Evolutionary conservation across 2,888 invertebrate species (phyloP).

Genomic region (Thalpophila matura): DNA sequence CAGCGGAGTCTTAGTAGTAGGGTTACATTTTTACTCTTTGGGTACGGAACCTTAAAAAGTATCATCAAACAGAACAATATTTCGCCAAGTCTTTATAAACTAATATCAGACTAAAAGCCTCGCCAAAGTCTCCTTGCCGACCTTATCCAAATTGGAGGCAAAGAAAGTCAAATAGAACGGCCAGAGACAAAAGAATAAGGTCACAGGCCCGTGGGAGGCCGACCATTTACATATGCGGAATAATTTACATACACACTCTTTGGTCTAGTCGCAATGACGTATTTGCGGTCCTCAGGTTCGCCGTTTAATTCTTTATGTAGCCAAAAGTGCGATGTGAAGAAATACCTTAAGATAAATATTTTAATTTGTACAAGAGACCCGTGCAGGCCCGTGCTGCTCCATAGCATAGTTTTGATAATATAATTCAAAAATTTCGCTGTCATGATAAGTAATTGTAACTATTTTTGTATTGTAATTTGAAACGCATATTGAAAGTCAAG

Average conservation of each 20-base stretch:
- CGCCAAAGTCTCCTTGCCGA: constrained; percentile 23
- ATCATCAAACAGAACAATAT: background rate
- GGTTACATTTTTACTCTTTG: no score
- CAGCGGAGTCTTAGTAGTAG: no score
- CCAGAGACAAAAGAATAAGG: constrained; percentile 58
- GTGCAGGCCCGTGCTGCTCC: no score
- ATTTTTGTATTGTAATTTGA: no score
- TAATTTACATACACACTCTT: constrained; percentile 46
- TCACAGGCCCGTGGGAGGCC: constrained; percentile 50
- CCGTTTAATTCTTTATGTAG: constrained; percentile 13
- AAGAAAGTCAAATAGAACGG: constrained; percentile 55
- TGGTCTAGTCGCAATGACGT: constrained; percentile 21
- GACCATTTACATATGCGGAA: constrained; percentile 49
- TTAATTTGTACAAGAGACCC: background rate
- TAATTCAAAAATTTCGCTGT: no score
- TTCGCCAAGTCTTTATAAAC: background rate
- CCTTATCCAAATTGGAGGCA: constrained; percentile 42
- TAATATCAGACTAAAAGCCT: constrained; percentile 32
- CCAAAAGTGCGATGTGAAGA: constrained; percentile 6
- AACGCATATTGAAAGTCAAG: no score
- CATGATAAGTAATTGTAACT: no score
- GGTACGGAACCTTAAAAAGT: no score
- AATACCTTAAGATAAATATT: background rate
- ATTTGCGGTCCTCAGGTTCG: constrained; percentile 26
- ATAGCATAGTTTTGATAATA: no score